Percentiles rank a stretch among this genome's conserved stretches.
phyloP scores from a whole-genome alignment of 2,113 vertebrate genomes.

The Prunella fulvescens region DNA sequence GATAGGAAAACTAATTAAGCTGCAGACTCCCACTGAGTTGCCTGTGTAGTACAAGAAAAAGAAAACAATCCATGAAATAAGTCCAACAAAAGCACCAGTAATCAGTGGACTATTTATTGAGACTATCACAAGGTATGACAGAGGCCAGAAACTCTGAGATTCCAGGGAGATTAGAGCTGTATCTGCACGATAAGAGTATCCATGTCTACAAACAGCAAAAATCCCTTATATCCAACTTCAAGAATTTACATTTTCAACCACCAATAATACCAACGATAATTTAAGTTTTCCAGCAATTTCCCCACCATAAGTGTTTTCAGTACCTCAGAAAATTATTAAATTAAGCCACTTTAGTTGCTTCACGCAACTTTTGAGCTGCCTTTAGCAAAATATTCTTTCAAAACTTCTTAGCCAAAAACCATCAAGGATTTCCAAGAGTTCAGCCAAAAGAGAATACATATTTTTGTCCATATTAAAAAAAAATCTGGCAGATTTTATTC shows the following conservation, averaged over 20 bases:
- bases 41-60: background rate
- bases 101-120: slow-evolving; percentile 24
- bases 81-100: slow-evolving; percentile 35
- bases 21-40: background rate
- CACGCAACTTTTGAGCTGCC: background rate
- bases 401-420: slow-evolving; percentile 40
- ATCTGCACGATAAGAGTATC: background rate
- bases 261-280: background rate
- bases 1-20: slow-evolving; percentile 13
- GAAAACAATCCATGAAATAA: background rate
- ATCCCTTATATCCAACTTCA: background rate
- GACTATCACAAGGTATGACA: slow-evolving; percentile 33
- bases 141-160: slow-evolving; percentile 27
- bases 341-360: background rate
- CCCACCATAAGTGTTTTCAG: background rate
- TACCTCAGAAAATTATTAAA: slow-evolving; percentile 7
- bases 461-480: slow-evolving; percentile 15
- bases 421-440: slow-evolving; percentile 48
- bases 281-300: background rate
- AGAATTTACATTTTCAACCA: background rate
- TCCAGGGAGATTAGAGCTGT: background rate
- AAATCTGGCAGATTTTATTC: background rate
- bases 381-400: background rate
- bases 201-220: background rate
- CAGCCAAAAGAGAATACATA: slow-evolving; percentile 45